Evolutionary conservation across 2,888 invertebrate genomes (phyloP).

Genomic region (Apamea anceps): DNA sequence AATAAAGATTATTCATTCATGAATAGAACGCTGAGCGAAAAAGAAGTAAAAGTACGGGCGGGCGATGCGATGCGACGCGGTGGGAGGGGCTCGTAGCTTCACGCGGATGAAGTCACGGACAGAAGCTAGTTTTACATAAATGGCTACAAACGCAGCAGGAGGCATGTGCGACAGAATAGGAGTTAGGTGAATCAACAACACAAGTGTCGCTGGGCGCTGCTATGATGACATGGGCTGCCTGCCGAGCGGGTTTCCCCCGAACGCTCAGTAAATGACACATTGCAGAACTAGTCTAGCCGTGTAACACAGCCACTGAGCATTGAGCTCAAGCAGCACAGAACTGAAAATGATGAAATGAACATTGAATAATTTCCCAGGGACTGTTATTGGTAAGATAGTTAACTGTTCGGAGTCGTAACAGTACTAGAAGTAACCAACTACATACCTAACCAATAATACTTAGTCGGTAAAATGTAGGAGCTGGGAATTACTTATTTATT

Average conservation of each 20-base stretch:
- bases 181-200: not conserved
- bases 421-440: not conserved
- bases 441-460: too few species aligned
- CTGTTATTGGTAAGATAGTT: not conserved
- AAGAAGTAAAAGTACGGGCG: too few species aligned
- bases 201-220: conserved; percentile 9
- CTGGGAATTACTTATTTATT: not conserved
- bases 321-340: not conserved
- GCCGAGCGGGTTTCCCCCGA: conserved; percentile 27
- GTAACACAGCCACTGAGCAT: not conserved
- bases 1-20: too few species aligned
- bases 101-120: too few species aligned
- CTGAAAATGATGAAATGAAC: not conserved
- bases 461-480: not conserved
- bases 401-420: not conserved
- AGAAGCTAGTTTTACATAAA: not conserved
- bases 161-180: conserved; percentile 1
- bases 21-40: too few species aligned
- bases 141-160: not conserved
- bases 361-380: not conserved
- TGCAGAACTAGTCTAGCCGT: not conserved
- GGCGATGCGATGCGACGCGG: too few species aligned
- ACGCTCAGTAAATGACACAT: not conserved
- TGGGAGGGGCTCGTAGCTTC: too few species aligned
- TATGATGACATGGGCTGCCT: conserved; percentile 23